Evolutionary conservation across 2,888 invertebrate genomes (phyloP).

Genomic region (Norana najaformis): DNA sequence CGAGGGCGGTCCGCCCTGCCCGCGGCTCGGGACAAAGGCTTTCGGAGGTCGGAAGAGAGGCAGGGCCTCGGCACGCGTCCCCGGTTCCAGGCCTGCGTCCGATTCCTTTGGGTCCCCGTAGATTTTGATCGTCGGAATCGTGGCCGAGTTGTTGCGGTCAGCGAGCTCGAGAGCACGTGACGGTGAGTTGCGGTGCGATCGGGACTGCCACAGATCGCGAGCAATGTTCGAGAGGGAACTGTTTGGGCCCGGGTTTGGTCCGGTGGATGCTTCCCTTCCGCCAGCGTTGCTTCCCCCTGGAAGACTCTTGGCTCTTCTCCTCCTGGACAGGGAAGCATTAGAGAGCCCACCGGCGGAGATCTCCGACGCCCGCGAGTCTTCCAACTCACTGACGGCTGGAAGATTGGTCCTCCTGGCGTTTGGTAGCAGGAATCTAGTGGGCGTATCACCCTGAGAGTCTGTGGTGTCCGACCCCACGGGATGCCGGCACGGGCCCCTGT

Average conservation of each 20-base stretch:
- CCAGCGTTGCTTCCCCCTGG: neutral
- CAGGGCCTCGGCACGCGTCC: neutral
- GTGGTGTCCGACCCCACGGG: neutral
- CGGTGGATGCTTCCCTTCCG: neutral
- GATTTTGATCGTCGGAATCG: slow-evolving; percentile 9
- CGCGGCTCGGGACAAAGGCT: neutral
- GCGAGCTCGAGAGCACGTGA: neutral
- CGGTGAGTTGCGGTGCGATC: neutral
- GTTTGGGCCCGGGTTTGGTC: neutral
- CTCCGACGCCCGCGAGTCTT: neutral
- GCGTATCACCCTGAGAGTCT: slow-evolving; percentile 8
- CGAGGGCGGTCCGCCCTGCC: neutral
- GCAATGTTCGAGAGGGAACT: neutral
- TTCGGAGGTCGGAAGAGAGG: neutral
- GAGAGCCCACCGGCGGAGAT: neutral
- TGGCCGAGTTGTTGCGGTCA: neutral
- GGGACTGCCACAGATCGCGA: neutral
- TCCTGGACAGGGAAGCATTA: neutral
- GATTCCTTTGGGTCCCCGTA: neutral
- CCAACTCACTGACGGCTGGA: neutral
- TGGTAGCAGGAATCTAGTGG: neutral
- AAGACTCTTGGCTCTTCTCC: slow-evolving; percentile 3
- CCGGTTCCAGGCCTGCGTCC: neutral
- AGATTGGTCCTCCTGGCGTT: neutral
- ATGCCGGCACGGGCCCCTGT: neutral